Conservation (phyloP, 2,113 vertebrate species). For the Leuciscus idus region DNA sequence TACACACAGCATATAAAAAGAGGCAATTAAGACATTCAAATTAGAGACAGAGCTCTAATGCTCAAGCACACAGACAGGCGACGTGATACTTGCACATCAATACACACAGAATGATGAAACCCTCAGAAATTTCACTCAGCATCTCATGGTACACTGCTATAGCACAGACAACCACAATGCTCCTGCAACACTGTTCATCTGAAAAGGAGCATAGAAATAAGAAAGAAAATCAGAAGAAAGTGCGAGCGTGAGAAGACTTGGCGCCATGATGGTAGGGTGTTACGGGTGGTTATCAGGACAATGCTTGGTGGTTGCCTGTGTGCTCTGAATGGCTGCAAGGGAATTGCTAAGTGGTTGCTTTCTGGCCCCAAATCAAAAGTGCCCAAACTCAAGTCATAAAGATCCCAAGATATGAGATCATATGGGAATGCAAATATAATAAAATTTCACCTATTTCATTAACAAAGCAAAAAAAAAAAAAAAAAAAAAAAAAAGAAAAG, state of each 20-base stretch:
- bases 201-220: not conserved
- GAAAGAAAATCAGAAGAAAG: not conserved
- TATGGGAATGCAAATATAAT: not conserved
- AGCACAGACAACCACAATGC: not conserved
- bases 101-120: slow-evolving; percentile 43
- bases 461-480: no score
- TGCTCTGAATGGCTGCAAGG: not conserved
- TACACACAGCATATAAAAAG: not conserved
- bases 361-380: not conserved
- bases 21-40: slow-evolving; percentile 18
- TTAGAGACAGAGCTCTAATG: not conserved
- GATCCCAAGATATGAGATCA: not conserved
- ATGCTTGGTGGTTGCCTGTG: not conserved
- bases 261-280: not conserved
- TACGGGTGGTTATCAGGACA: not conserved
- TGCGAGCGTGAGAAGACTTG: not conserved
- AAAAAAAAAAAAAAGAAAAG: no score
- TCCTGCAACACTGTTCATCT: not conserved
- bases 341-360: not conserved
- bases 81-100: slow-evolving; percentile 1
- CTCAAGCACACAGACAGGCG: slow-evolving; percentile 16
- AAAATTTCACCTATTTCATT: no score
- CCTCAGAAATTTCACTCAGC: slow-evolving; percentile 29
- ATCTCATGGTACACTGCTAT: slow-evolving; percentile 3
- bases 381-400: not conserved